A percentile compares a stretch with the other conserved stretches of the same genome.
These are phyloP conservation scores for Zaprionus bogoriensis DNA, from an alignment of 2,888 invertebrate genomes.

Conservation along the genomic window DNA sequence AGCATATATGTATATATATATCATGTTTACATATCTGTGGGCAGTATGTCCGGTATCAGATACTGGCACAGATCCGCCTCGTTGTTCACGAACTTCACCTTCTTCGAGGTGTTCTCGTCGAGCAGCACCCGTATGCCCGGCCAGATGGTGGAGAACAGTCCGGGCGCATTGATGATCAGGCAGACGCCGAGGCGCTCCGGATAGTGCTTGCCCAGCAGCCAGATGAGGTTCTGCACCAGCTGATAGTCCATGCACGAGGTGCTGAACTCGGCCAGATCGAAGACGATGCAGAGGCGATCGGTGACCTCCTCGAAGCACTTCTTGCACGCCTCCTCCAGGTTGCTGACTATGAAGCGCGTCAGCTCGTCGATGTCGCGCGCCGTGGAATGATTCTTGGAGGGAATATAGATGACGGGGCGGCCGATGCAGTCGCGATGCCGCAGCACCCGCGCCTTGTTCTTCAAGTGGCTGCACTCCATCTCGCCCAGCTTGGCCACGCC, in stretches of 20 bases:
- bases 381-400: constrained; percentile 89
- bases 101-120: constrained; percentile 90
- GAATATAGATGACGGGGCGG: constrained; percentile 90
- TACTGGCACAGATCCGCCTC: constrained; percentile 89
- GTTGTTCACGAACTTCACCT: constrained; percentile 88
- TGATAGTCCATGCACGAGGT: constrained; percentile 92
- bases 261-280: constrained; percentile 89
- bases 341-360: constrained; percentile 89
- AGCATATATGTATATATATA: no score
- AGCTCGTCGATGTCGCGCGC: constrained; percentile 90
- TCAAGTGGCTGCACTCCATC: constrained; percentile 85
- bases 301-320: constrained; percentile 91
- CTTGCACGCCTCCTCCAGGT: constrained; percentile 89
- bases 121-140: constrained; percentile 90
- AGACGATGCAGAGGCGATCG: constrained; percentile 91
- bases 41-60: constrained; percentile 90
- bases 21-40: constrained; percentile 85
- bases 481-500: constrained; percentile 86
- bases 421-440: constrained; percentile 89
- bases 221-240: constrained; percentile 90
- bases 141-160: constrained; percentile 91
- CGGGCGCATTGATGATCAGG: constrained; percentile 89
- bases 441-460: constrained; percentile 87
- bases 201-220: constrained; percentile 90
- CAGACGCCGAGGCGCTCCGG: constrained; percentile 91